Base-by-base conservation (phyloP, 2,797 vertebrate genomes). In the Echeneis naucrates region DNA sequence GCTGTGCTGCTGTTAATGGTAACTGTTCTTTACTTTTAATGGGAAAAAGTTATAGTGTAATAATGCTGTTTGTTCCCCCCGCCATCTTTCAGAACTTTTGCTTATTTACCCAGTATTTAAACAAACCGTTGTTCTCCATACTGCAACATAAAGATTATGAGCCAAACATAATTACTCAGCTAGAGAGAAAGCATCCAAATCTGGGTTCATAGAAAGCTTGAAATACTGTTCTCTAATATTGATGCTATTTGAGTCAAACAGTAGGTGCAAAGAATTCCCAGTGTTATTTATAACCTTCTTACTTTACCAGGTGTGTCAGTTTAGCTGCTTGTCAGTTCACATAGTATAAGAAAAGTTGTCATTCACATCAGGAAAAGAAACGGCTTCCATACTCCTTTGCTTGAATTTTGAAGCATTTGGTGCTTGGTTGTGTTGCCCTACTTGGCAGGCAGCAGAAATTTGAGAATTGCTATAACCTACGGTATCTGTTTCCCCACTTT, bases 221-320 rank as follows among this genome's bases (percentile, higher is more conserved):
- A 68, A 48, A 50, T 11, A 4, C 33, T 33, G 9, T 21, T 51
- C 33, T 62, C 37, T 65, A 56, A 61, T 61, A 77, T 77, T 5
- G 58, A 64, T 70, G 44, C 58, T 40, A 78, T 76, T 71, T 69
- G 30, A 55, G 70, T 72, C 64, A 66, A 57, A 72, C n/a, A n/a
- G 52, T 16, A n/a, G 44, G 17, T 0, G 8, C 42, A 61, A 30
- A 57, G 40, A 67, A 73, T 53, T 72, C 33, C 24, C n/a, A 2
- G 7, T 37, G 12, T 45, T 74, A 83, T 81, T 81, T 81, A 65
- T 77, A 79, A 55, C 61, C 33, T 33, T 4, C 50, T 26, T 56
- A 52, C 60, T 60, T 53, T 35, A 62, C 48, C 59, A 1, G 37
- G 14, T 57, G 30, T 62, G 78, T 72, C 78, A 57, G 32, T 35